These are phyloP conservation scores for Aspidapion aeneum DNA, from an alignment of 2,888 invertebrate genomes.

Conservation along the genomic window DNA sequence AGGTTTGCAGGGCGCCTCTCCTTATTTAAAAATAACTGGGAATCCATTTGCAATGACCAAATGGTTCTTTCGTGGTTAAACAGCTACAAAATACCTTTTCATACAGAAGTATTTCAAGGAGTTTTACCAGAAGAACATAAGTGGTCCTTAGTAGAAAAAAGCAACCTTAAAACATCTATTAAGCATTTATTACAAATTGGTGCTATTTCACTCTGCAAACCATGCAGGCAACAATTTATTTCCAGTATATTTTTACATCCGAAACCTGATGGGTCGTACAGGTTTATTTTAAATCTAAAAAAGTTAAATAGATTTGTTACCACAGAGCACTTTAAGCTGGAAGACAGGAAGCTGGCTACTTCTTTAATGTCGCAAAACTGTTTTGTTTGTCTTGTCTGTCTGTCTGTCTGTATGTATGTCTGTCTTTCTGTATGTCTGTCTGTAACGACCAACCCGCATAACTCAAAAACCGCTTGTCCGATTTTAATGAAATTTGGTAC, in stretches of 20 bases:
- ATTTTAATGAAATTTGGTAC: no score
- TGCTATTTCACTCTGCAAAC: not conserved
- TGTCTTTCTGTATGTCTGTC: not conserved
- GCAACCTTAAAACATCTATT: not conserved
- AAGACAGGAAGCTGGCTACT: not conserved
- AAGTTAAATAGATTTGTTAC: not conserved
- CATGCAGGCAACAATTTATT: not conserved
- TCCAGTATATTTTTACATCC: not conserved
- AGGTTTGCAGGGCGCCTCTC: not conserved
- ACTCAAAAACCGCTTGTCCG: no score
- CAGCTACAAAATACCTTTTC: not conserved
- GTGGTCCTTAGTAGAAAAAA: not conserved
- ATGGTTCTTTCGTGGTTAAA: not conserved
- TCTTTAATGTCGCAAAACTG: not conserved
- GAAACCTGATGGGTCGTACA: not conserved
- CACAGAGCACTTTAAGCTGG: not conserved
- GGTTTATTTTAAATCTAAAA: not conserved
- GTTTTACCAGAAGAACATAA: not conserved
- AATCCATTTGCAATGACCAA: not conserved
- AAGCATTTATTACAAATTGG: not conserved
- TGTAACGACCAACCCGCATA: not conserved
- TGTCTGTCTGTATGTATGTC: not conserved
- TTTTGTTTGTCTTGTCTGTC: not conserved
- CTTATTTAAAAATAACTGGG: not conserved
- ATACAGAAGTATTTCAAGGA: not conserved